These are phyloP conservation scores for Psammodynastes pulverulentus DNA, from an alignment of 2,113 vertebrate species.

Conservation along the genomic window DNA sequence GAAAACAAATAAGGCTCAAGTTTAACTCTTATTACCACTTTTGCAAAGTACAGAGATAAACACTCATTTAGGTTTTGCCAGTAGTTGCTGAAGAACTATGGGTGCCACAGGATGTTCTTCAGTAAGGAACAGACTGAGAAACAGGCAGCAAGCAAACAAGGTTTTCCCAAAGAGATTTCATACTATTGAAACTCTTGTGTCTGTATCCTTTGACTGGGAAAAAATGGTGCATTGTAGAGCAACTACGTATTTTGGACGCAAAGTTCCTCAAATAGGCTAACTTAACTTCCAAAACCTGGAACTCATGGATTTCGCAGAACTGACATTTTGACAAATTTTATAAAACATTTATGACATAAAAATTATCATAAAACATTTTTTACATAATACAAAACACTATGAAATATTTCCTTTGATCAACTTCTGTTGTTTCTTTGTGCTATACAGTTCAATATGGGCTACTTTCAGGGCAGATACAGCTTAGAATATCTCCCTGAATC, in stretches of 20 bases:
- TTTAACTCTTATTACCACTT: not conserved
- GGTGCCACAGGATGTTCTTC: not conserved
- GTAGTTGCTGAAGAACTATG: conserved; percentile 1
- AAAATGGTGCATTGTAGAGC: not conserved
- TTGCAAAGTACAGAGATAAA: not conserved
- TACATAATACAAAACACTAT: not conserved
- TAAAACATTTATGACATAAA: not conserved
- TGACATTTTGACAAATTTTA: not conserved
- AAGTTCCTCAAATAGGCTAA: not conserved
- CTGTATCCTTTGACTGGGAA: not conserved
- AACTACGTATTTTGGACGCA: not conserved
- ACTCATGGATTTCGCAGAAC: not conserved
- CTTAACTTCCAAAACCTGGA: not conserved
- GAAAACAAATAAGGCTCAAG: not conserved
- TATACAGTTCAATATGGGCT: not conserved
- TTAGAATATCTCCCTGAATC: not conserved
- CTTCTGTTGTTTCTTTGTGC: not conserved
- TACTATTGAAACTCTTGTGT: not conserved
- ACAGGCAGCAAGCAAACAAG: not conserved
- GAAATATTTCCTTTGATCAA: not conserved
- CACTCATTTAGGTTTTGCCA: conserved; percentile 4
- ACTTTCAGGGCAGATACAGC: not conserved
- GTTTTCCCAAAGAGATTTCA: not conserved
- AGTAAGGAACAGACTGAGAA: not conserved
- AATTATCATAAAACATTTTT: not conserved